Base-by-base conservation (phyloP, 2,797 vertebrate species). In the Pogoniulus pusillus region DNA sequence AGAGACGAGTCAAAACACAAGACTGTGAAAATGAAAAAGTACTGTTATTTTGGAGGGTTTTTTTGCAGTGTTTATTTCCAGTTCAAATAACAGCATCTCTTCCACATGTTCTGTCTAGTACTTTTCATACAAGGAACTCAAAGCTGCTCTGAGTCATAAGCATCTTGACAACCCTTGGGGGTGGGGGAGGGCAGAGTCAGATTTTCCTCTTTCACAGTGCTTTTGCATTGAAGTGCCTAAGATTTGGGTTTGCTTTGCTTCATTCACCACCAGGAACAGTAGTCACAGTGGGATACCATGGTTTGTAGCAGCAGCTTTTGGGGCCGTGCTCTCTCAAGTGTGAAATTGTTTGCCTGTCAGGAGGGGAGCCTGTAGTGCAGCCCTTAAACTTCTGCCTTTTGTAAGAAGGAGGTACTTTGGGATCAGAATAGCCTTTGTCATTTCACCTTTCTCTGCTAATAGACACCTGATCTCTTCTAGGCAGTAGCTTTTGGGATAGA, bases 191-290 rank as follows among this genome's bases (percentile, higher is more conserved):
- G 16, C 4, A 37, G 6, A 8, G 24, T 41, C n/a, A 37, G n/a
- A 16, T 57, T 16, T 74, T 65, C 24, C 4, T 49, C 16, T 85
- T 70, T 35, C 8, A 30, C 22, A 17, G 26, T 26, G 14, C 3
- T 41, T 74, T 77, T 69, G 34, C 16, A 6, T 20, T 22, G 16
- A 49, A 55, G 11, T 55, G 35, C 16, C 4, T 29, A 20, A 47
- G 34, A 41, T 30, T 9, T 35, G 26, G 8, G 59, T 69, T 32
- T 76, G 53, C 27, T 73, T 76, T 79, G 27, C 30, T 75, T 51
- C 26, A 70, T 43, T 2, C 0, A 2, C 20, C 1, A 0, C 23
- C 8, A 15, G 78, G 41, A 58, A 3, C 57, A 39, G 57, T 10
- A 18, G 29, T 34, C 1, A 0, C 0, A 0, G 34, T 24, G 32